Evolutionary conservation across 2,797 vertebrate genomes (phyloP).

Genomic region (Nothura maculosa): DNA sequence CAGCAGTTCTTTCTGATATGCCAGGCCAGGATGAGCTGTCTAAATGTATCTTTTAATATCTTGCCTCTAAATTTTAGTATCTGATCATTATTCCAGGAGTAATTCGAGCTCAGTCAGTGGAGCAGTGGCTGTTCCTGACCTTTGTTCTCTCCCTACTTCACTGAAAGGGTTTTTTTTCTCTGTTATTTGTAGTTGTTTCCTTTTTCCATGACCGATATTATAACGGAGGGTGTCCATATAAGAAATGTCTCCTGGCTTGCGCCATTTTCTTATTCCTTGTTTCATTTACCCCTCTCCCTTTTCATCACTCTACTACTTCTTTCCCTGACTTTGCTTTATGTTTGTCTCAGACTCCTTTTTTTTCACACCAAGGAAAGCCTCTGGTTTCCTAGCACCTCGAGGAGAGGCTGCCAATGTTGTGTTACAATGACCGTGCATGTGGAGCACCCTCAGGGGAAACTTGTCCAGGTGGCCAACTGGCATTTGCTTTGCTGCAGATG

Average conservation of each 20-base stretch:
- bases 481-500: conserved; percentile 2
- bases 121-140: background rate
- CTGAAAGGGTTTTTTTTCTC: background rate
- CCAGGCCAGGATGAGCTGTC: background rate
- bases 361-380: background rate
- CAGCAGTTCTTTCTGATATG: background rate
- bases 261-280: background rate
- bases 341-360: background rate
- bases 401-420: background rate
- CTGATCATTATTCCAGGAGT: background rate
- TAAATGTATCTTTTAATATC: background rate
- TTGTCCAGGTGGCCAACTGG: background rate
- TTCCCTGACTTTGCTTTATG: background rate
- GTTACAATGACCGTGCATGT: accelerated
- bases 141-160: background rate
- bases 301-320: background rate
- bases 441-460: background rate
- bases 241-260: background rate
- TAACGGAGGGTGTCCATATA: background rate
- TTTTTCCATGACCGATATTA: background rate
- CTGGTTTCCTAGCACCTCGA: background rate
- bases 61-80: background rate
- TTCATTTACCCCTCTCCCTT: background rate
- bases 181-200: background rate
- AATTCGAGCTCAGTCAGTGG: background rate